These are phyloP conservation scores for Clitarchus hookeri DNA, from an alignment of 2,888 invertebrate genomes.

Conservation along the genomic window DNA sequence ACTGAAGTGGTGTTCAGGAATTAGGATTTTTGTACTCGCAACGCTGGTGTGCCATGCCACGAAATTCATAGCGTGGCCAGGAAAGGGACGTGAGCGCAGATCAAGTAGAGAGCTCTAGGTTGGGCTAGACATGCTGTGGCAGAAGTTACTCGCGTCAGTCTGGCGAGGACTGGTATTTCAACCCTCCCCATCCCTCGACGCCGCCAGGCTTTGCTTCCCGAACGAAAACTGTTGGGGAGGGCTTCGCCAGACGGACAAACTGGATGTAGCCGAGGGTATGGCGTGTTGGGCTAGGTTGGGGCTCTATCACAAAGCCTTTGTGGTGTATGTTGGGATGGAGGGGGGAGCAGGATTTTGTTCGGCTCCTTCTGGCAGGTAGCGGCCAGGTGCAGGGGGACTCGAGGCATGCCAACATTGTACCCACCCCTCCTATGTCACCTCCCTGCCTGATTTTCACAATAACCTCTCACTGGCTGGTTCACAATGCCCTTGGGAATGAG, in stretches of 20 bases:
- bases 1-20: no score
- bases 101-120: not conserved
- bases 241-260: constrained; percentile 2
- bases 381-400: not conserved
- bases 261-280: constrained; percentile 14
- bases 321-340: not conserved
- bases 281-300: not conserved
- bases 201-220: not conserved
- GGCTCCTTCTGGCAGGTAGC: not conserved
- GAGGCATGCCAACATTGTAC: constrained; percentile 4
- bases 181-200: not conserved
- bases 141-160: constrained; percentile 14
- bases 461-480: not conserved
- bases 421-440: not conserved
- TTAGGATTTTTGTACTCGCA: no score
- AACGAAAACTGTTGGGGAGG: not conserved
- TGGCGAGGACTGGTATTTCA: not conserved
- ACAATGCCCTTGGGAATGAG: constrained; percentile 14
- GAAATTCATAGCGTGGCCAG: no score
- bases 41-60: no score
- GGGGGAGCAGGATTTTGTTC: not conserved
- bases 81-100: not conserved
- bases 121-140: not conserved
- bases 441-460: not conserved
- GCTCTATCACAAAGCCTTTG: not conserved